Base-by-base conservation (phyloP, 2,113 vertebrate genomes). In the Nibea albiflora region DNA sequence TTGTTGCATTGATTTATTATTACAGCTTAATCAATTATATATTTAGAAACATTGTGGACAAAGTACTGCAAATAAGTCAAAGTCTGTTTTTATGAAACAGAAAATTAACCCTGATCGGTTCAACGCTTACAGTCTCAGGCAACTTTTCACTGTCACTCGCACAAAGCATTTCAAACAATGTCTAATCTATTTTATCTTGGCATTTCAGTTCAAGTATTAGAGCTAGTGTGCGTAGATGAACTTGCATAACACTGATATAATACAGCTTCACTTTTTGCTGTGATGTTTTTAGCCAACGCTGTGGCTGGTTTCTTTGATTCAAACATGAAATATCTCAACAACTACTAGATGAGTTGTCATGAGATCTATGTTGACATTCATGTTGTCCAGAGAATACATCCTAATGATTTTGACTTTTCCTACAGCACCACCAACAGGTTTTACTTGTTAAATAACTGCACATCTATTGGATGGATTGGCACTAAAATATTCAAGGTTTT, bases 21-120 rank as follows among this genome's bases (percentile, higher is more conserved):
- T 50, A 68, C 10, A 62, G 22, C 16, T 71, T 78, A 60, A 76
- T 76, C 49, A 42, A 20, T 53, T 49, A 19, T n/a, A 72, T 56
- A 76, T 74, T 63, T 68, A 46, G 22, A 56, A 50, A 67, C 6
- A 58, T 16, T 72, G 44, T 46, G 24, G 17, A 19, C 31, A 80
- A 60, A 80, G 69, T 9, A 46, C 16, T 2, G 70, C 6, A 52
- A 64, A 73, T 70, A 68, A 52, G n/a, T 56, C 62, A n/a, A 39
- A 80, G 56, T 28, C 65, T 65, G 42, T 4, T 70, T 58, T 68
- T 11, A 28, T 61, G 49, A 72, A 67, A 26, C 11, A n/a, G 24
- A 44, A 63, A 46, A 57, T 50, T 4, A 83, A 22, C 65, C 16
- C 19, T 17, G 16, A 17, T 31, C 42, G 46, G 26, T 28, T 42